phyloP scores from a whole-genome alignment of 2,797 vertebrate genomes.

The Tarsius wallacei region DNA sequence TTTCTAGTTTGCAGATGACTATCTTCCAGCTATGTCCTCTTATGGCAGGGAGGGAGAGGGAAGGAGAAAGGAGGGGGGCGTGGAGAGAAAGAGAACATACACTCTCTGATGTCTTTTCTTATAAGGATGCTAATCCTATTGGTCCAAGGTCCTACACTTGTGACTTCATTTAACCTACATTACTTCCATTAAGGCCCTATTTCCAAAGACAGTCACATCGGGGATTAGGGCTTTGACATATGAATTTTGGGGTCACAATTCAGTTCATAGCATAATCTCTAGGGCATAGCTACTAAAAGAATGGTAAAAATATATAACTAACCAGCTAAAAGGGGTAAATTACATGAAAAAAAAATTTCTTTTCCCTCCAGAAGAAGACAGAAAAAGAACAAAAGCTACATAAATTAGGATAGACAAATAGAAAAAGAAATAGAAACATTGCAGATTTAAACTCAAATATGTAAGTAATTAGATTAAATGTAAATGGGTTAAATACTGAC shows the following conservation, averaged over 20 bases:
- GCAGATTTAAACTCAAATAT: constrained; percentile 4
- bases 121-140: background rate
- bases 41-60: no score
- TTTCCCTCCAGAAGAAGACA: background rate
- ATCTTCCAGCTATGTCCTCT: background rate
- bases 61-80: background rate
- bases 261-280: background rate
- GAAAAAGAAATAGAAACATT: constrained; percentile 40
- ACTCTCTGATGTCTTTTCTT: background rate
- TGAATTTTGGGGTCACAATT: background rate
- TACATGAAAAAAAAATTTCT: background rate
- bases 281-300: background rate
- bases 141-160: background rate
- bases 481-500: background rate
- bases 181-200: background rate
- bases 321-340: background rate
- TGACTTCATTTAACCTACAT: background rate
- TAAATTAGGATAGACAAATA: background rate
- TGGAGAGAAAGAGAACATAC: background rate
- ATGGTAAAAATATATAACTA: background rate
- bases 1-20: background rate
- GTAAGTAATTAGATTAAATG: constrained; percentile 43
- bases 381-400: background rate
- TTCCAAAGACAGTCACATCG: background rate
- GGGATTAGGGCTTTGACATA: background rate